A percentile compares a stretch with the other conserved stretches of the same genome.
phyloP scores from a whole-genome alignment of 2,797 vertebrate species.

The Coregonus ussuriensis region DNA sequence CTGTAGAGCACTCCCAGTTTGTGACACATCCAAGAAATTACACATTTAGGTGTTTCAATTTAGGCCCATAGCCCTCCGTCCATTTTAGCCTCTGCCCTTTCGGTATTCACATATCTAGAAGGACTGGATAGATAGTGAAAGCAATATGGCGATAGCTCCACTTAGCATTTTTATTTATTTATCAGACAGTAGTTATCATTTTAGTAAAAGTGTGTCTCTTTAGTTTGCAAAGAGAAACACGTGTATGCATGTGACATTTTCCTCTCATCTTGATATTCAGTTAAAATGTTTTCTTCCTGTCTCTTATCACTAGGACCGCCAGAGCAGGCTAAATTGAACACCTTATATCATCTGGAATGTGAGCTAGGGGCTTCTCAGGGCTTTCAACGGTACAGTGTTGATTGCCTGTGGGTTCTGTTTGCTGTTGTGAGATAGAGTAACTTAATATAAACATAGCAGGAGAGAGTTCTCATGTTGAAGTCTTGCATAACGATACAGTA shows the following conservation, averaged over 20 bases:
- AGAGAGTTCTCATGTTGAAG: slow-evolving; percentile 57
- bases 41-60: background rate
- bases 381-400: slow-evolving; percentile 62
- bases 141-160: background rate
- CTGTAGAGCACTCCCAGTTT: background rate
- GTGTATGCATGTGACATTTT: slow-evolving; percentile 51
- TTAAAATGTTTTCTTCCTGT: slow-evolving; percentile 46
- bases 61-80: background rate
- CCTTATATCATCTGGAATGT: slow-evolving; percentile 74
- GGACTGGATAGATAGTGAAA: background rate
- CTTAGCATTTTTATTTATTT: background rate
- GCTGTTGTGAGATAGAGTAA: slow-evolving; percentile 41
- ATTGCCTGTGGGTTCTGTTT: slow-evolving; percentile 50
- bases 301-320: slow-evolving; percentile 71
- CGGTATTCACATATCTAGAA: background rate
- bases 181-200: too few relatives aligned
- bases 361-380: slow-evolving; percentile 55
- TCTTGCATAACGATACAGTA: slow-evolving; percentile 52
- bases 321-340: slow-evolving; percentile 77
- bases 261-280: slow-evolving; percentile 40
- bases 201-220: too few relatives aligned
- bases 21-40: background rate
- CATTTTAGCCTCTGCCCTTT: background rate
- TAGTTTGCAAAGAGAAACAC: background rate
- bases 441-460: slow-evolving; percentile 63